A percentile compares a stretch with the other conserved stretches of the same genome.
phyloP scores from a whole-genome alignment of 2,888 invertebrate genomes.

The Monopis laevigella region DNA sequence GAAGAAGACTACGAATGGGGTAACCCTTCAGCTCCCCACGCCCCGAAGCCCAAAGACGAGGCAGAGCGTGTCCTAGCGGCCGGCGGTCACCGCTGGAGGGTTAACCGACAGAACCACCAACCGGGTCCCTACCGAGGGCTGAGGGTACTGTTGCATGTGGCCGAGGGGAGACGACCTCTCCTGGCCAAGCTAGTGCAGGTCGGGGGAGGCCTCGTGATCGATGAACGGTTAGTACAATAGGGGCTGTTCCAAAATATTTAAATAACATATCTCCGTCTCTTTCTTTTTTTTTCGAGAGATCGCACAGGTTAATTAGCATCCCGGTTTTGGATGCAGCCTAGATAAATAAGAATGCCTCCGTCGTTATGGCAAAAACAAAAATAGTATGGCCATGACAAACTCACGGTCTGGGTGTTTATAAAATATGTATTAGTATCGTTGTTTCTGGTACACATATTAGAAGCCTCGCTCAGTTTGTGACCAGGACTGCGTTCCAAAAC shows the following conservation, averaged over 20 bases:
- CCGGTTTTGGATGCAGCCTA: too few relatives aligned
- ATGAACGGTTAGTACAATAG: slow-evolving; percentile 55
- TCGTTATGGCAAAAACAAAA: too few relatives aligned
- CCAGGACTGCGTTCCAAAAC: too few relatives aligned
- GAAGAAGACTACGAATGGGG: slow-evolving; percentile 90
- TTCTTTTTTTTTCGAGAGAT: background rate
- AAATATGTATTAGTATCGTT: too few relatives aligned
- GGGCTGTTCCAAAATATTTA: background rate
- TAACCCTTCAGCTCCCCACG: slow-evolving; percentile 71
- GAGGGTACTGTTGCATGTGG: slow-evolving; percentile 67
- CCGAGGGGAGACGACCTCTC: slow-evolving; percentile 66
- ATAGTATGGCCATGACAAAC: too few relatives aligned
- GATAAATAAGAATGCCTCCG: too few relatives aligned
- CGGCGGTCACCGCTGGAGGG: slow-evolving; percentile 77
- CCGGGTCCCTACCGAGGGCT: slow-evolving; percentile 60
- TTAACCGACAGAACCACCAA: slow-evolving; percentile 54
- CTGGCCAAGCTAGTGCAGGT: slow-evolving; percentile 77
- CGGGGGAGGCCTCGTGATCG: slow-evolving; percentile 77
- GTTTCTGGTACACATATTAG: too few relatives aligned
- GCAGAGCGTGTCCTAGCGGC: slow-evolving; percentile 59
- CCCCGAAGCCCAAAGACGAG: slow-evolving; percentile 50
- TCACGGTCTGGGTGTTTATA: too few relatives aligned
- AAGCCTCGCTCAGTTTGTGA: too few relatives aligned
- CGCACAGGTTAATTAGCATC: too few relatives aligned
- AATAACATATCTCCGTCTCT: background rate